Evolutionary conservation across 1,140 invertebrate species (phyloP).

Genomic region (Pantala flavescens): DNA sequence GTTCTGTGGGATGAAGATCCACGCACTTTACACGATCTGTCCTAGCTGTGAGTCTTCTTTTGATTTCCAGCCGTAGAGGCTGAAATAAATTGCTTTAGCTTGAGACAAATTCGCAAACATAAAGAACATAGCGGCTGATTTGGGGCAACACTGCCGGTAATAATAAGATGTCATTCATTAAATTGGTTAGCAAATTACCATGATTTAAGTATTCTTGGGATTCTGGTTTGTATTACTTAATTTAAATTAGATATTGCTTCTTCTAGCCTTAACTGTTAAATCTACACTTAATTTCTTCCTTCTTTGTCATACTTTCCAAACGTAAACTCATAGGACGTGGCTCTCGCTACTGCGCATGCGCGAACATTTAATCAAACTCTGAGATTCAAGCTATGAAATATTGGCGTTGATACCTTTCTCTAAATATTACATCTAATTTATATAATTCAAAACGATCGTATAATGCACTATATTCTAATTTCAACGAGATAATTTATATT

Average conservation of each 20-base stretch:
- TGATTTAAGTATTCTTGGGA: too few relatives aligned
- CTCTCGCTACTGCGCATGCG: neutral
- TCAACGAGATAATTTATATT: neutral
- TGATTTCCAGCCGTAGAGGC: conserved; percentile 95
- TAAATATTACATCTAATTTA: neutral
- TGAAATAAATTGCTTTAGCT: conserved; percentile 33
- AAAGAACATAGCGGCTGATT: too few relatives aligned
- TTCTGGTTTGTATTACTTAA: too few relatives aligned
- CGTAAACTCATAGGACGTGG: neutral
- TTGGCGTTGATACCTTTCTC: neutral
- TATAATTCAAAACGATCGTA: neutral
- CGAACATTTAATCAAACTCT: neutral
- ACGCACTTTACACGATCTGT: conserved; percentile 97
- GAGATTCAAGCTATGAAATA: neutral
- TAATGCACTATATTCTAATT: neutral
- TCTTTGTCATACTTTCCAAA: neutral
- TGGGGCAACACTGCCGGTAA: too few relatives aligned
- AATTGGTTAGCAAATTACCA: too few relatives aligned
- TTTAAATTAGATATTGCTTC: too few relatives aligned
- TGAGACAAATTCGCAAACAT: too few relatives aligned
- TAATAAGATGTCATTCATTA: too few relatives aligned
- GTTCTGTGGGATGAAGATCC: conserved; percentile 93
- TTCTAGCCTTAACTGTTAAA: too few relatives aligned
- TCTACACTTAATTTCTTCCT: too few relatives aligned
- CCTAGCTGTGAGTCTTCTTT: conserved; percentile 89